These are phyloP conservation scores for Pristionchus entomophagus DNA, from an alignment of 2,888 invertebrate species.

Conservation along the genomic window DNA sequence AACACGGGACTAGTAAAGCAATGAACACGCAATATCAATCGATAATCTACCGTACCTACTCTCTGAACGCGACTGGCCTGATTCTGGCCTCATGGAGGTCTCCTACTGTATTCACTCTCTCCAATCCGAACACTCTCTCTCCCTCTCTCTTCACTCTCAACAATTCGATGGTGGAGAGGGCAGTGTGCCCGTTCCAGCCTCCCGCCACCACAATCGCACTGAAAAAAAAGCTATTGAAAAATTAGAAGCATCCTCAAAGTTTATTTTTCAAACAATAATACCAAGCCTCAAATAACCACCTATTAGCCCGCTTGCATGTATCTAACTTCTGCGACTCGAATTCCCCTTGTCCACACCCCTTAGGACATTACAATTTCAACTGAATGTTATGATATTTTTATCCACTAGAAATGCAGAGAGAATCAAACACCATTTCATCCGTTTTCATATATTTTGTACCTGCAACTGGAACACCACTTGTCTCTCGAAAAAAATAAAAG, in stretches of 20 bases:
- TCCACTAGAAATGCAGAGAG: too few species aligned
- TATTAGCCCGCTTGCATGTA: too few species aligned
- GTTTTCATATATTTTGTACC: too few species aligned
- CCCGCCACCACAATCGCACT: constrained; percentile 61
- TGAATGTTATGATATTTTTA: too few species aligned
- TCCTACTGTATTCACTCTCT: constrained; percentile 40
- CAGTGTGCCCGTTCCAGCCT: constrained; percentile 66
- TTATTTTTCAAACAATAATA: too few species aligned
- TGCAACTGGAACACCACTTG: too few species aligned
- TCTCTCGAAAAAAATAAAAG: too few species aligned
- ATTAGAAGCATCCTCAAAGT: background rate
- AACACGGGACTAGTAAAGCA: constrained; percentile 17
- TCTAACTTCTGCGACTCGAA: too few species aligned
- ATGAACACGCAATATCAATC: constrained; percentile 1
- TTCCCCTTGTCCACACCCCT: too few species aligned
- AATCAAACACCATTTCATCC: too few species aligned
- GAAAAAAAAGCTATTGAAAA: background rate
- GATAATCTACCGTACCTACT: background rate
- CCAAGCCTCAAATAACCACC: too few species aligned
- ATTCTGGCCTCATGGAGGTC: constrained; percentile 52
- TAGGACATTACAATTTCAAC: too few species aligned
- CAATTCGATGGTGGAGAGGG: constrained; percentile 60
- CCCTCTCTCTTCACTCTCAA: constrained; percentile 4
- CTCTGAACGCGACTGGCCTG: constrained; percentile 52
- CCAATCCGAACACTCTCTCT: constrained; percentile 28